Base-by-base conservation (phyloP, 1,140 invertebrate species). In the Mactra quadrangularis region DNA sequence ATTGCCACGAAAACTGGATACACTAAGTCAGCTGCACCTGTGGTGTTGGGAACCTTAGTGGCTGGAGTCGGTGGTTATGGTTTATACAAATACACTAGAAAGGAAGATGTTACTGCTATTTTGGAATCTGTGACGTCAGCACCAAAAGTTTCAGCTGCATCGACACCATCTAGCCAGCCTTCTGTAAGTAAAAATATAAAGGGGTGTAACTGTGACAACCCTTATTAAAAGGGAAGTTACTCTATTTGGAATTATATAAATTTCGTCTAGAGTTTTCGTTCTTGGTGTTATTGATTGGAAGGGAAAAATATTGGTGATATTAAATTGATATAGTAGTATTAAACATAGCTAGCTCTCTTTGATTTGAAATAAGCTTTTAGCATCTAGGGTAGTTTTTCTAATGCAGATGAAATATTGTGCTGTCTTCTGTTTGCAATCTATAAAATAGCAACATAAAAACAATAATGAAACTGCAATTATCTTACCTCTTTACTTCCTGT, bases 101-200 rank as follows among this genome's bases (percentile, higher is more conserved):
- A 50, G 15, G 52, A 77, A 19, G 35, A 87, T 22, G 38, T 79
- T 0, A 35, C 64, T 0, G 9, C 82, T 19, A 57, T 86, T 9
- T 35, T 79, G 25, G 77, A 78, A 4, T 27, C 85, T 0, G 45
- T 71, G n/a, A 72, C 47, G 3, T 9, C 82, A 0, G 45, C 62
- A 13, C 60, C 62, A 47, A 38, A 74, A n/a, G 85, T 89, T 4
- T 57, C 45, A 38, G 89, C 89, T 70, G 89, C 88, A 9, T 64
- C 27, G 13, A 27, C 50, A 13, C 86, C 87, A 38, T 47, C 85
- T 22, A 82, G 85, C 29, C 89, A 91, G 60, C 88, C 87, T 13
- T 91, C 87, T 25, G 89, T 90, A 75, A 83, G 82, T 82, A 15
- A 45, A 55, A 9, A 33, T 68, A n/a, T n/a, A 38, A 74, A 13